Evolutionary conservation across 2,888 invertebrate species (phyloP).

Genomic region (Shargacucullia verbasci): DNA sequence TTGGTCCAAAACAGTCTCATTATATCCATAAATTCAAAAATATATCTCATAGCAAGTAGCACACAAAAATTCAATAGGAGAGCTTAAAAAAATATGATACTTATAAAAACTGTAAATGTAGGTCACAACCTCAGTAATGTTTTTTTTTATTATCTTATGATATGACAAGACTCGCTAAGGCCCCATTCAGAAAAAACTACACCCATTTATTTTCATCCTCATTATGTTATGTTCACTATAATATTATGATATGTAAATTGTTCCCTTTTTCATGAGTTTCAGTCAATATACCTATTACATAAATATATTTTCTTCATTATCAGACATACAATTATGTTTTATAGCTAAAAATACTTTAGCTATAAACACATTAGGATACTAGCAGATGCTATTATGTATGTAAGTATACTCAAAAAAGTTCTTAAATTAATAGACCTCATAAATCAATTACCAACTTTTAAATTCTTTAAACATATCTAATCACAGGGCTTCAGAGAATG

Average conservation of each 20-base stretch:
- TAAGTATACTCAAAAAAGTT: slow-evolving; percentile 2
- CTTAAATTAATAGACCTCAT: slow-evolving; percentile 13
- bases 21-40: slow-evolving; percentile 33
- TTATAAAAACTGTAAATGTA: slow-evolving; percentile 26
- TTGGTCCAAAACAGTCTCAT: slow-evolving; percentile 63
- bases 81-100: slow-evolving; percentile 14
- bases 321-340: slow-evolving; percentile 9
- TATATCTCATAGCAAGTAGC: slow-evolving; percentile 33
- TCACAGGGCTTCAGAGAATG: slow-evolving; percentile 56
- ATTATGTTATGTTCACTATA: no score
- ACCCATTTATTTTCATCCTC: no score
- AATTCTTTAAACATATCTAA: slow-evolving; percentile 35
- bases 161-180: slow-evolving; percentile 33
- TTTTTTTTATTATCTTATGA: slow-evolving; percentile 12
- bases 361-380: slow-evolving; percentile 10
- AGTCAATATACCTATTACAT: slow-evolving; percentile 39
- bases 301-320: background rate
- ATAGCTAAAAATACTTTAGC: slow-evolving; percentile 14
- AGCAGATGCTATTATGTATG: slow-evolving; percentile 12
- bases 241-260: background rate
- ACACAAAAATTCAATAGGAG: slow-evolving; percentile 24
- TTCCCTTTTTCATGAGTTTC: slow-evolving; percentile 32
- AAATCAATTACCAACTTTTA: slow-evolving; percentile 21
- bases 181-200: slow-evolving; percentile 8
- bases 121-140: slow-evolving; percentile 48